Base-by-base conservation (phyloP, 2,888 invertebrate genomes). In the Eupithecia dodoneata region DNA sequence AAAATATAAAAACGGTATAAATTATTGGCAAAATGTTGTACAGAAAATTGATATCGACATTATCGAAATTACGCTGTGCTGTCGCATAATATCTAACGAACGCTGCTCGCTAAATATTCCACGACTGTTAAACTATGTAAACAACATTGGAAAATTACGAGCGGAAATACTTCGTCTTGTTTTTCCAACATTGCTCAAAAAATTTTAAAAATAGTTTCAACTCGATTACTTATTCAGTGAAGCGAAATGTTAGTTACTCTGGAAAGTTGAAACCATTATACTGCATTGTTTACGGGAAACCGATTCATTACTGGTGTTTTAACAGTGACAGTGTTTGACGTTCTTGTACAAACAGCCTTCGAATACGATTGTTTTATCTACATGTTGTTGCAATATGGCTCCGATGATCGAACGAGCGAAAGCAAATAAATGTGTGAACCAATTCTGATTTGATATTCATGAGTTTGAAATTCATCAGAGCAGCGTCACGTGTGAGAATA, bases 11-110 rank as follows among this genome's bases (percentile, higher is more conserved):
- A 71, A 73, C 63, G 41, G 76, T 76, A 72, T 73, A 63, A 69
- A 76, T 77, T 59, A 70, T 77, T 74, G 65, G 63, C 79, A 79
- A 75, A 87, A 90, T 87, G 86, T 86, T 88, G 90, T 88, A 89
- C 87, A 86, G 88, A 91, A 89, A 87, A 91, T 89, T 85, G 82
- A 81, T 80, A 80, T 81, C 71, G 74, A 83, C 81, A 74, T 80
- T 90, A 92, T 81, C 70, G 74, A 83, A 81, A 73, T 79, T 90
- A 93, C 94, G 94, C 94, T 80, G 81, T 78, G 89, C 88, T 80
- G 87, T 90, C 91, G 90, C 89, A 89, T 89, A 91, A 92, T 91
- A 93, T 91, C 85, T 81, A 81, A 74, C 76, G 73, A 74, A 41
- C 71, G 75, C 45, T 65, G 7, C n/a, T 74, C 67, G 73, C 77